Evolutionary conservation across 2,888 invertebrate species (phyloP).

Genomic region (Archips crataeganus): DNA sequence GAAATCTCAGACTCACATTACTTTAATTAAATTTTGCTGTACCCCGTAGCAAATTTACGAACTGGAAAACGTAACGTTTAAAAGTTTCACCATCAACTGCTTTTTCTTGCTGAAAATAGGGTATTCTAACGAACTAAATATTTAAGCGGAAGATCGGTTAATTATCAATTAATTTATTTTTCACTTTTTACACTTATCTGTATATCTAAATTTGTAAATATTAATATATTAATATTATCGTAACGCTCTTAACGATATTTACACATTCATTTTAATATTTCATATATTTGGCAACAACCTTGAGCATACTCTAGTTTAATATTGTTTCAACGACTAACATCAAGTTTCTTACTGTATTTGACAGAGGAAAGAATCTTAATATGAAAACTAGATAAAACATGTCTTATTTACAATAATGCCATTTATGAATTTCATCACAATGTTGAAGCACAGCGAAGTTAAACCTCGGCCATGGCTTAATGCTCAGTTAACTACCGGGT

Average conservation of each 20-base stretch:
- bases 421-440: not conserved
- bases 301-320: conserved; percentile 59
- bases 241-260: conserved; percentile 49
- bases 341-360: conserved; percentile 38
- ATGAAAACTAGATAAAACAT: not conserved
- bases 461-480: not conserved
- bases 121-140: not conserved
- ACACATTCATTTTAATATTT: conserved; percentile 53
- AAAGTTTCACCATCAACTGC: conserved; percentile 14
- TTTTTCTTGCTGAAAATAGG: conserved; percentile 7
- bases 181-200: conserved; percentile 45
- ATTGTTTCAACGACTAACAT: conserved; percentile 46
- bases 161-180: conserved; percentile 40
- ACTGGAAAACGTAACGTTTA: conserved; percentile 14
- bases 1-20: not conserved
- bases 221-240: conserved; percentile 22
- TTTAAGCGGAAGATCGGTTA: conserved; percentile 6
- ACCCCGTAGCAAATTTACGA: conserved; percentile 21
- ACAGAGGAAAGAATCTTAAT: conserved; percentile 11
- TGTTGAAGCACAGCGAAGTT: not conserved
- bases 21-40: conserved; percentile 27
- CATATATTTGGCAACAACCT: conserved; percentile 67
- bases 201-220: conserved; percentile 15
- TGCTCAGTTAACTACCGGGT: not conserved
- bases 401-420: not conserved